Evolutionary conservation across 2,113 vertebrate species (phyloP).

Genomic region (Hemibagrus wyckioides): DNA sequence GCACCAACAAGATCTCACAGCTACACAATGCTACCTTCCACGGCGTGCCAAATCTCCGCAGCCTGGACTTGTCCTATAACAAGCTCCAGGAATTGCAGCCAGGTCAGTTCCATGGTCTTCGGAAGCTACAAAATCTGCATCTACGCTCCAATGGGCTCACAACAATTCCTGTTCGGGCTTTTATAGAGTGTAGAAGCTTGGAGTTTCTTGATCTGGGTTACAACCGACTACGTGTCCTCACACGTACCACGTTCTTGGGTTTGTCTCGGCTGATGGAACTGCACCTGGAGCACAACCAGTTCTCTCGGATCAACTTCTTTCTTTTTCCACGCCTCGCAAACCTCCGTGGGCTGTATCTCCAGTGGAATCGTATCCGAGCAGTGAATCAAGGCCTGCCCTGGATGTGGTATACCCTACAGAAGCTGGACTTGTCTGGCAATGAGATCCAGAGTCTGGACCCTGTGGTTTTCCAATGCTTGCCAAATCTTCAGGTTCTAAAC

Average conservation of each 20-base stretch:
- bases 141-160: constrained; percentile 92
- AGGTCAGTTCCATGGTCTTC: constrained; percentile 92
- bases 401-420: constrained; percentile 98
- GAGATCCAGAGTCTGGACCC: constrained; percentile 92
- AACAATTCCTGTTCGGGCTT: constrained; percentile 88
- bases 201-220: constrained; percentile 98
- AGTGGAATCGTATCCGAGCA: constrained; percentile 95
- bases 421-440: constrained; percentile 96
- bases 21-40: constrained; percentile 96
- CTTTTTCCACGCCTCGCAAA: constrained; percentile 96
- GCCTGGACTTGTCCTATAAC: constrained; percentile 97
- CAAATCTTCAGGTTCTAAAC: constrained; percentile 94
- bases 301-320: constrained; percentile 97
- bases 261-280: constrained; percentile 93
- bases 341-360: constrained; percentile 91
- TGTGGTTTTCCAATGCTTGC: constrained; percentile 93
- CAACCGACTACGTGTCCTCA: constrained; percentile 92
- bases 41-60: constrained; percentile 93
- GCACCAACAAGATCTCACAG: constrained; percentile 92
- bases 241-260: constrained; percentile 92
- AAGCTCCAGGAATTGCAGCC: constrained; percentile 90
- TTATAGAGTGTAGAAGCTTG: constrained; percentile 94
- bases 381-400: constrained; percentile 94
- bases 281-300: constrained; percentile 97
- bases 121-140: constrained; percentile 94